phyloP scores from a whole-genome alignment of 2,888 invertebrate genomes.

The Melinaea menophilus region DNA sequence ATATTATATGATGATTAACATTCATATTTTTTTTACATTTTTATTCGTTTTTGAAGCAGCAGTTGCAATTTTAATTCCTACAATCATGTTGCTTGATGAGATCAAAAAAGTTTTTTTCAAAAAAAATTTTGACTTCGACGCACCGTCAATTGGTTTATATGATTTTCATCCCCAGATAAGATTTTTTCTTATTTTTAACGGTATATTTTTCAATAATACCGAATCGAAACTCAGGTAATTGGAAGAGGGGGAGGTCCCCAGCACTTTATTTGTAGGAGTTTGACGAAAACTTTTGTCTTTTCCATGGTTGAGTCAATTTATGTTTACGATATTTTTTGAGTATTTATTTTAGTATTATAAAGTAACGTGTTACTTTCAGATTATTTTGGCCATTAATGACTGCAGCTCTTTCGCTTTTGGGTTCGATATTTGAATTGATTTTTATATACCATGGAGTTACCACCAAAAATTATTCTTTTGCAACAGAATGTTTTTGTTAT shows the following conservation, averaged over 20 bases:
- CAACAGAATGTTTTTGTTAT: constrained; percentile 57
- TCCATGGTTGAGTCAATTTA: no score
- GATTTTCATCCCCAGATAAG: constrained; percentile 56
- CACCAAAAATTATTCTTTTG: constrained; percentile 45
- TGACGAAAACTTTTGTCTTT: no score
- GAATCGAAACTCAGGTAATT: constrained; percentile 48
- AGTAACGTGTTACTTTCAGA: constrained; percentile 36
- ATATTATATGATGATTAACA: no score
- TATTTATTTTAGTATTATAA: background rate
- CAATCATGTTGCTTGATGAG: constrained; percentile 21
- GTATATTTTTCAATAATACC: constrained; percentile 50
- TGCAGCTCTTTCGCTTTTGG: constrained; percentile 33
- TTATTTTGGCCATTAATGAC: constrained; percentile 45
- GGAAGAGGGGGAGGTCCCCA: no score
- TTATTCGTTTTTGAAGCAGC: background rate
- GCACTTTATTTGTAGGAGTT: no score
- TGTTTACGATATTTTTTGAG: no score
- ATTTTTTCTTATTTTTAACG: constrained; percentile 44
- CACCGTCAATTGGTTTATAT: constrained; percentile 42
- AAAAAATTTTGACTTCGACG: constrained; percentile 43
- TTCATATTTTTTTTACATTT: background rate
- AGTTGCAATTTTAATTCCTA: no score
- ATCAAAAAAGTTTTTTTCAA: constrained; percentile 43
- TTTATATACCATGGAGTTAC: constrained; percentile 42
- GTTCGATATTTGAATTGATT: constrained; percentile 39